These are phyloP conservation scores for Pheosia tremula DNA, from an alignment of 2,888 invertebrate genomes.

Conservation along the genomic window DNA sequence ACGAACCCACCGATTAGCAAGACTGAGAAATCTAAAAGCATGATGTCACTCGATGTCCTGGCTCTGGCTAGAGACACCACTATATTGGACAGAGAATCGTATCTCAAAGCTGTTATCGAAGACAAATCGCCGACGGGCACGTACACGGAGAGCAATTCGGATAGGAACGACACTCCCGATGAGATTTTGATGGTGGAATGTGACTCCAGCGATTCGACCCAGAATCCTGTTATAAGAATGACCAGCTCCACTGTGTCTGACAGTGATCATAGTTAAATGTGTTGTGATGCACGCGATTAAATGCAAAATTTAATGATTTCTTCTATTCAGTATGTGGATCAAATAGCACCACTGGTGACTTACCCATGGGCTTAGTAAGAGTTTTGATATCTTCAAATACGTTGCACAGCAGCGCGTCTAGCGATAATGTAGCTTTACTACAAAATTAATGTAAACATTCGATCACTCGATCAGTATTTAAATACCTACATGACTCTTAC, in stretches of 20 bases:
- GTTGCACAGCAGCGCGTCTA: too few species aligned
- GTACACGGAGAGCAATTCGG: conserved; percentile 78
- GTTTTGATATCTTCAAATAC: too few species aligned
- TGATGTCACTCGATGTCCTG: conserved; percentile 79
- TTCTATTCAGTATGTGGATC: too few species aligned
- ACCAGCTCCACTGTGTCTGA: conserved; percentile 76
- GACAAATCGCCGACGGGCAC: conserved; percentile 78
- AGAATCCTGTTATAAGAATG: conserved; percentile 79
- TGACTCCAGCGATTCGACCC: conserved; percentile 76
- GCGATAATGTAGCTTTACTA: too few species aligned
- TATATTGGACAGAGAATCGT: conserved; percentile 74
- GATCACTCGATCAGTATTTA: too few species aligned
- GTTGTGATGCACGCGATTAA: conserved; percentile 12
- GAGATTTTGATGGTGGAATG: conserved; percentile 80
- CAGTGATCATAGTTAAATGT: conserved; percentile 72
- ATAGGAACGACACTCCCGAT: conserved; percentile 76
- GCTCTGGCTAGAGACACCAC: conserved; percentile 72
- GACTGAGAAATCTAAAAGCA: conserved; percentile 74
- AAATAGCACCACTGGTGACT: too few species aligned
- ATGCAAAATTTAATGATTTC: neutral
- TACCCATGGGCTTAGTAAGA: too few species aligned
- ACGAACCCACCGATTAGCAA: conserved; percentile 64
- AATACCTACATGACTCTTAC: too few species aligned
- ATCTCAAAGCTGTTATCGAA: conserved; percentile 77
- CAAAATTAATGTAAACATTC: too few species aligned